Conservation (phyloP, 2,888 invertebrate genomes). For the Smittia sp. region DNA sequence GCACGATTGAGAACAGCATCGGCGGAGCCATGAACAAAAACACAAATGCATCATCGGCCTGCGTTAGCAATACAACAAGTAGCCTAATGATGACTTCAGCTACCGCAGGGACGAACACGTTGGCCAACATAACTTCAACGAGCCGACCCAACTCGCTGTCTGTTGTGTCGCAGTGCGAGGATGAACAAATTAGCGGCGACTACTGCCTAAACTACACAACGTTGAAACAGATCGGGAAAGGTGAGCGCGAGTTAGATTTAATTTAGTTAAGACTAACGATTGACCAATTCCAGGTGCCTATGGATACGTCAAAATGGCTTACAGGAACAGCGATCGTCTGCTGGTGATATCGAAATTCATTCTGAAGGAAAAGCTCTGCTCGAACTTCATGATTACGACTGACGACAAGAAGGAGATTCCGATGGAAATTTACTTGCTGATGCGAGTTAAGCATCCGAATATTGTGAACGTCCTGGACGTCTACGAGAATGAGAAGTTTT, state of each 20-base stretch:
- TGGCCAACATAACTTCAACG: conserved; percentile 40
- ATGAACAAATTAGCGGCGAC: conserved; percentile 57
- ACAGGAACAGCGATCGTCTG: conserved; percentile 59
- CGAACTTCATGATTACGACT: conserved; percentile 55
- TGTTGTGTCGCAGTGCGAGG: conserved; percentile 57
- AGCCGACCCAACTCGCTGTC: conserved; percentile 60
- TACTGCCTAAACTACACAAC: conserved; percentile 61
- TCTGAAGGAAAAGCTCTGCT: conserved; percentile 58
- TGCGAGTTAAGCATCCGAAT: conserved; percentile 64
- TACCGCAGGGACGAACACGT: conserved; percentile 6
- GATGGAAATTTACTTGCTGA: conserved; percentile 65
- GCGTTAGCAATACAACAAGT: conserved; percentile 34
- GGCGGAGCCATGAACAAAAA: conserved; percentile 47
- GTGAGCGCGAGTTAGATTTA: background rate
- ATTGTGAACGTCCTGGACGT: conserved; percentile 67
- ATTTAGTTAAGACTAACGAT: background rate
- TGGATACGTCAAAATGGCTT: conserved; percentile 69
- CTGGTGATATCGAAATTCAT: conserved; percentile 71
- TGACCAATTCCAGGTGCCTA: conserved; percentile 57
- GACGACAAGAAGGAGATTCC: conserved; percentile 59
- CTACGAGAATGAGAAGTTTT: conserved; percentile 67
- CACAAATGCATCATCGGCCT: conserved; percentile 45
- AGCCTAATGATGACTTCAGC: conserved; percentile 24
- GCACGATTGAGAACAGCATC: conserved; percentile 51
- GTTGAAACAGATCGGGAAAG: conserved; percentile 63